A percentile compares a stretch with the other conserved stretches of the same genome.
These are phyloP conservation scores for Phaetusa simplex DNA, from an alignment of 2,113 vertebrate species.

Conservation along the genomic window DNA sequence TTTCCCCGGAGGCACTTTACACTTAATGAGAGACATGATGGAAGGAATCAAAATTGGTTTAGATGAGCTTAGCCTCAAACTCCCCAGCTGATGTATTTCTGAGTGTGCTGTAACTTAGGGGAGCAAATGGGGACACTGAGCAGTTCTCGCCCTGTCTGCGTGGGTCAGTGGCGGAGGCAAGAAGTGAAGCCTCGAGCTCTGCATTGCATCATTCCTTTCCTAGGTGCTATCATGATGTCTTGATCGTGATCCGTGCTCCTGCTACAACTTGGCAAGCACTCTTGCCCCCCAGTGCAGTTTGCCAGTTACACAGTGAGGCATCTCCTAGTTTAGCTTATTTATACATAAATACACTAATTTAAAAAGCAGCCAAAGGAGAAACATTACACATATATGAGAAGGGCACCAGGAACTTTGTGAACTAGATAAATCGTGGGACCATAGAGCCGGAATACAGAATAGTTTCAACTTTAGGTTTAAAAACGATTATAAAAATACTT, in stretches of 20 bases:
- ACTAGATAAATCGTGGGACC: neutral
- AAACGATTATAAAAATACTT: neutral
- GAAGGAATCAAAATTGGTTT: constrained; percentile 35
- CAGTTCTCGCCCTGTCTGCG: neutral
- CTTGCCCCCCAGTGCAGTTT: neutral
- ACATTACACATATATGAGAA: neutral
- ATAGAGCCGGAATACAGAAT: neutral
- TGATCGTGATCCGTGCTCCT: neutral
- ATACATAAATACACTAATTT: neutral
- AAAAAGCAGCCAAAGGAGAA: neutral
- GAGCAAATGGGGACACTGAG: neutral
- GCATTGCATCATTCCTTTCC: neutral
- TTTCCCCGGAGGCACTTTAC: constrained; percentile 52
- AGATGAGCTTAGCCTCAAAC: neutral
- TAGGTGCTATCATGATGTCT: neutral
- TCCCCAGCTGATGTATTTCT: neutral
- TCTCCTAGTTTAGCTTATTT: neutral
- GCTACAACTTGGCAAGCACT: neutral
- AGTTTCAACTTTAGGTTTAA: neutral
- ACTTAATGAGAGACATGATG: constrained; percentile 45
- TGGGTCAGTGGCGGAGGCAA: neutral
- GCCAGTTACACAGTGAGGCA: neutral
- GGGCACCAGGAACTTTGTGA: neutral
- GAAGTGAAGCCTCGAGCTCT: neutral
- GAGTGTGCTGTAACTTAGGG: neutral